A percentile compares a stretch with the other conserved stretches of the same genome.
phyloP scores from a whole-genome alignment of 2,797 vertebrate genomes.

The Brachymystax lenok region DNA sequence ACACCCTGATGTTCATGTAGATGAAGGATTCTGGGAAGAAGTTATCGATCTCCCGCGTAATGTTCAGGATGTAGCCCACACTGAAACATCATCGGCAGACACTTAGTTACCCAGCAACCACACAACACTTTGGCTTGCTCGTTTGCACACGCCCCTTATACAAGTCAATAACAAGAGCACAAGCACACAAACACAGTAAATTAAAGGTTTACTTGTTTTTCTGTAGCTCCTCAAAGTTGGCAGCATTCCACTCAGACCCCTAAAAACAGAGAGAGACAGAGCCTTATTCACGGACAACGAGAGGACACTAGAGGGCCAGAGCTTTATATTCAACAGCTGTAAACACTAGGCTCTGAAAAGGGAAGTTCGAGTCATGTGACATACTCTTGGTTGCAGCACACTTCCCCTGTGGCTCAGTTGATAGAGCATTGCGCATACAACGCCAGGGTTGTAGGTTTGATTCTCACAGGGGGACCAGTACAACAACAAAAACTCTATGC shows the following conservation, averaged over 20 bases:
- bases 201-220: conserved; percentile 84
- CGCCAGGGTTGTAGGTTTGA: no score
- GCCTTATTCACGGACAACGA: neutral
- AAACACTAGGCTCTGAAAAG: conserved; percentile 36
- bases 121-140: neutral
- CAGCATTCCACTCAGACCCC: conserved; percentile 97
- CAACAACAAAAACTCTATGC: no score
- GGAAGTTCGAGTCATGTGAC: conserved; percentile 45
- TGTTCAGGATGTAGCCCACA: conserved; percentile 91
- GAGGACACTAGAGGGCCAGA: no score
- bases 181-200: conserved; percentile 12
- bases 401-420: conserved; percentile 4
- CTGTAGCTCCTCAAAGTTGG: conserved; percentile 94
- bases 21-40: conserved; percentile 92
- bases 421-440: no score
- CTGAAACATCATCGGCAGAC: conserved; percentile 64
- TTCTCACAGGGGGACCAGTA: no score
- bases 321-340: conserved; percentile 6
- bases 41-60: conserved; percentile 96
- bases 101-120: neutral
- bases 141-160: neutral
- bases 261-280: conserved; percentile 51
- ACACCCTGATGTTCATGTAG: conserved; percentile 92
- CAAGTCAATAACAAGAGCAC: neutral
- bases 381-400: conserved; percentile 45